Base-by-base conservation (phyloP, 2,113 vertebrate species). In the Oryzias woworae region DNA sequence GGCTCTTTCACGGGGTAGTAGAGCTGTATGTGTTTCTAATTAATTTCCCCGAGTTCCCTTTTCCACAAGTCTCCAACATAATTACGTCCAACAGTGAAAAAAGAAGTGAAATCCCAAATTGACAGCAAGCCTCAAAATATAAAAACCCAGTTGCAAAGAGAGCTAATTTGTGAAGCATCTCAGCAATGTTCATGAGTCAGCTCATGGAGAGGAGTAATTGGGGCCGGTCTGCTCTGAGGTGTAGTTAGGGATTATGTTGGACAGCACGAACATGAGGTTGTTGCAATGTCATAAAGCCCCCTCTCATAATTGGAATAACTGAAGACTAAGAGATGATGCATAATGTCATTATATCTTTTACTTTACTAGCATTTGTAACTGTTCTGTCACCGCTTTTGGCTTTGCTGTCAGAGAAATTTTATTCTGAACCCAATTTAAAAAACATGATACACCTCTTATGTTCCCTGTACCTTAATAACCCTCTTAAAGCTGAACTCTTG, bases 151-250 rank as follows among this genome's bases (percentile, higher is more conserved):
- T 48, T 7, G n/a, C 65, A 2, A 31, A 50, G 52, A 42, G 57
- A 70, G 49, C 65, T 87, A 56, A 81, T 81, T 77, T 77, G 56
- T 66, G 69, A 73, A 77, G 53, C 66, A 79, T 73, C 69, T 68
- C 57, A 53, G 46, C 48, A 50, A 69, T 66, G 7, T 28, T 62
- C 56, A 49, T 68, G 67, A 77, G 78, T 82, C 69, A 66, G 80
- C 58, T 14, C 64, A 49, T 67, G 76, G 51, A 63, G 52, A 50
- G 20, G 60, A 31, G 50, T 79, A 82, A 84, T 82, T 73, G 73
- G 79, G 62, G 69, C 14, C 16, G 24, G 36, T n/a, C 77, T 75
- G 20, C 73, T 73, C 54, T 59, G 50, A 56, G 62, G 58, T 58
- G 48, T 63, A 23, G 75, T 71, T 73, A 44, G 26, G 50, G 67